Evolutionary conservation across 2,888 invertebrate species (phyloP).

Genomic region (Sarcophaga caerulescens): DNA sequence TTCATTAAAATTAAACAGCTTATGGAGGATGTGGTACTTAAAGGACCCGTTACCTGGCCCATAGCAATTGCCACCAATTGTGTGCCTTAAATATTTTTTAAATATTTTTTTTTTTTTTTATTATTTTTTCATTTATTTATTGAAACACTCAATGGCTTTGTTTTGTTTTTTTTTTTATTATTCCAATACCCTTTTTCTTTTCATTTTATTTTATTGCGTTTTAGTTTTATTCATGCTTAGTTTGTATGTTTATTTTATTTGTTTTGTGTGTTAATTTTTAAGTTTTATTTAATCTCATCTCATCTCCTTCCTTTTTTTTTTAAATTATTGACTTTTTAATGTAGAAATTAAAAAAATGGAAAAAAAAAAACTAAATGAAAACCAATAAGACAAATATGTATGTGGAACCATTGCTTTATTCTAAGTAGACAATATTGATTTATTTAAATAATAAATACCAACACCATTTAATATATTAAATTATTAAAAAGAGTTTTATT

Average conservation of each 20-base stretch:
- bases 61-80: conserved; percentile 81
- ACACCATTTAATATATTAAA: conserved; percentile 38
- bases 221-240: not conserved
- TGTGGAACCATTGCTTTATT: conserved; percentile 40
- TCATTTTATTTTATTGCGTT: not conserved
- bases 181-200: not conserved
- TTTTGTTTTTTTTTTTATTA: not conserved
- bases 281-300: no score
- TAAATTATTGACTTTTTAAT: conserved; percentile 38
- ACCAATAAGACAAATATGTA: conserved; percentile 37
- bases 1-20: conserved; percentile 87
- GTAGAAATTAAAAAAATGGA: not conserved
- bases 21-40: conserved; percentile 79
- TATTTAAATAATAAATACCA: conserved; percentile 10
- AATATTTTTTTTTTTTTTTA: not conserved
- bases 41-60: conserved; percentile 81
- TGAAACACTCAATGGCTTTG: not conserved
- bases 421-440: conserved; percentile 48
- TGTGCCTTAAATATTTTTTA: conserved; percentile 81
- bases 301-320: not conserved
- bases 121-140: not conserved
- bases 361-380: not conserved
- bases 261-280: not conserved
- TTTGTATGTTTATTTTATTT: not conserved
- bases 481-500: conserved; percentile 3